phyloP scores from a whole-genome alignment of 2,797 vertebrate genomes.

The Mormyrus hasselquistii region DNA sequence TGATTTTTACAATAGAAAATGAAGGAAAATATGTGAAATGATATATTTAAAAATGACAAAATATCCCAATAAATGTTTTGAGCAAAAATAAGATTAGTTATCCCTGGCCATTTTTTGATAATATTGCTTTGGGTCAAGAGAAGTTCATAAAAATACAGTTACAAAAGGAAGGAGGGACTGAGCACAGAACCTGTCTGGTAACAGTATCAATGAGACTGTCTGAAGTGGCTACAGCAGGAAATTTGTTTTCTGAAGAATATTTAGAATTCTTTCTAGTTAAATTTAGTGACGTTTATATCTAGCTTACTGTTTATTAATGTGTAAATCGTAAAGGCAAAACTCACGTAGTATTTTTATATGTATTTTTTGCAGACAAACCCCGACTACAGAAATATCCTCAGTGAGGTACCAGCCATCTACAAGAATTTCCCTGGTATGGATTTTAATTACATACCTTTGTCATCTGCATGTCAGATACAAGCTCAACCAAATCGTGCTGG shows the following conservation, averaged over 20 bases:
- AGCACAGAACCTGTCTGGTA: background rate
- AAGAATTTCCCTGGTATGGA: constrained; percentile 85
- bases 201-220: background rate
- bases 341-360: background rate
- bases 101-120: background rate
- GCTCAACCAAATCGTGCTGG: background rate
- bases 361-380: constrained; percentile 71
- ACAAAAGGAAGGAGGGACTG: background rate
- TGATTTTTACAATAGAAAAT: background rate
- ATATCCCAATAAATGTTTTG: background rate
- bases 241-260: background rate
- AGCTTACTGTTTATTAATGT: background rate
- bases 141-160: background rate
- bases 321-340: background rate
- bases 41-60: background rate
- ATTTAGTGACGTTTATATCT: constrained; percentile 16
- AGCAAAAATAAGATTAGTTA: background rate
- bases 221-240: background rate
- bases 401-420: constrained; percentile 85
- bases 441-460: background rate
- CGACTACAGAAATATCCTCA: constrained; percentile 75
- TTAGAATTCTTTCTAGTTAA: background rate
- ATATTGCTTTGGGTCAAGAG: background rate
- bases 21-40: background rate
- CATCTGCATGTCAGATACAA: background rate